Percentiles rank a stretch among this genome's conserved stretches.
These are phyloP conservation scores for Oopsacas minuta DNA, from an alignment of 37 sponge, comb jelly and placozoan species.

Conservation along the genomic window DNA sequence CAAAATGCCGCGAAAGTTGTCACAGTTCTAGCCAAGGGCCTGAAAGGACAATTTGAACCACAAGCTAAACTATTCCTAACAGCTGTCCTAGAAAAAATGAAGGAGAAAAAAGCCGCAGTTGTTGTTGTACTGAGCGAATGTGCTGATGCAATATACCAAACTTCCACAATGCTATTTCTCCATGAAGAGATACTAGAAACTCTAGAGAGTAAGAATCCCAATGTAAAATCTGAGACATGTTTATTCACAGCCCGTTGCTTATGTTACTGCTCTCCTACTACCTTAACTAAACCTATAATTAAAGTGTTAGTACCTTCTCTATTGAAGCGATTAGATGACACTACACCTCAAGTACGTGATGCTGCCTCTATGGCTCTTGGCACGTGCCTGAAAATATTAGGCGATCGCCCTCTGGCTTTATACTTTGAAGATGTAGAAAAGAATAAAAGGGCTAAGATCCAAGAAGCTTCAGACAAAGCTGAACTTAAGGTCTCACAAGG, in stretches of 20 bases:
- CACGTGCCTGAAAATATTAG: conserved; percentile 68
- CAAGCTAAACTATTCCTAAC: conserved; percentile 30
- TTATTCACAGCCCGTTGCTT: conserved; percentile 66
- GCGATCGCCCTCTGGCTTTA: conserved; percentile 59
- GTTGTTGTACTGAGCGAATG: conserved; percentile 72
- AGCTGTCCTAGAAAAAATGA: conserved; percentile 72
- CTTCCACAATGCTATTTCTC: conserved; percentile 42
- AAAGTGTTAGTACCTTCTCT: conserved; percentile 54
- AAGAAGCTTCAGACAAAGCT: conserved; percentile 52
- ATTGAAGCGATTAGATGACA: conserved; percentile 62
- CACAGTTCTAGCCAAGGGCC: conserved; percentile 67
- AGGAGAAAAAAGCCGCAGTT: conserved; percentile 84
- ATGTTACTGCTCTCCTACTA: conserved; percentile 56
- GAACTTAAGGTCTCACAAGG: conserved; percentile 45
- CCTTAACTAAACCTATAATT: conserved; percentile 58
- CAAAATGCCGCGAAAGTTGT: conserved; percentile 67
- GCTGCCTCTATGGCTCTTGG: conserved; percentile 67
- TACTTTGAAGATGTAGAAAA: conserved; percentile 74
- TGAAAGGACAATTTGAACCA: conserved; percentile 39
- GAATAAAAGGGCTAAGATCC: conserved; percentile 69
- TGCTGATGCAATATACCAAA: conserved; percentile 57
- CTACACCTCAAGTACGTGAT: conserved; percentile 66
- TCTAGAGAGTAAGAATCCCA: conserved; percentile 74
- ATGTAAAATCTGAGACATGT: conserved; percentile 62
- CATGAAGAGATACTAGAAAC: conserved; percentile 60